Evolutionary conservation across 2,113 vertebrate species (phyloP).

Genomic region (Heloderma charlesbogerti): DNA sequence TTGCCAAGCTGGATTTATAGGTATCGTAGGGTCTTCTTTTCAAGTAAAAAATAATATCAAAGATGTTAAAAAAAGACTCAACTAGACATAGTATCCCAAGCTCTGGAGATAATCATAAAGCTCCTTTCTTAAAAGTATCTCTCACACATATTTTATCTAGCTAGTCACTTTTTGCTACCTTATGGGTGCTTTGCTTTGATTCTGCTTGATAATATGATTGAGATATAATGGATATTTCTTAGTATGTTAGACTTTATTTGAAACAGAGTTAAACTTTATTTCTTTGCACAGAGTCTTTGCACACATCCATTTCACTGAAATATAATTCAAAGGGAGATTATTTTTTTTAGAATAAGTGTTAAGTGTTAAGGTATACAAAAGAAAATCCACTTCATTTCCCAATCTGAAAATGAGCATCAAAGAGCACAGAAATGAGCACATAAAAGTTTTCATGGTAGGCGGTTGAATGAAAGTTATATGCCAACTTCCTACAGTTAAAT

Average conservation of each 20-base stretch:
- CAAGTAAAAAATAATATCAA: conserved; percentile 55
- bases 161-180: not conserved
- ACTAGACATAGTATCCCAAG: not conserved
- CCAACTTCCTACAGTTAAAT: not conserved
- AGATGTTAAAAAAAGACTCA: conserved; percentile 41
- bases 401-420: not conserved
- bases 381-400: not conserved
- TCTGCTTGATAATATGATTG: conserved; percentile 11
- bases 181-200: conserved; percentile 23
- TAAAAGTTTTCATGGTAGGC: not conserved
- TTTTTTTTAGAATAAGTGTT: not conserved
- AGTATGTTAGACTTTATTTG: conserved; percentile 25
- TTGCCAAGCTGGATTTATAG: conserved; percentile 66
- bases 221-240: not conserved
- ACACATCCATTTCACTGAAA: conserved; percentile 3
- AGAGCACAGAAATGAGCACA: not conserved
- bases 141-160: conserved; percentile 28
- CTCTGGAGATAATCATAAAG: conserved; percentile 39
- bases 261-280: not conserved
- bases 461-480: not conserved
- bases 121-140: conserved; percentile 25
- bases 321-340: not conserved
- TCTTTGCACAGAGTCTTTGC: not conserved
- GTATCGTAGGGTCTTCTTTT: conserved; percentile 50
- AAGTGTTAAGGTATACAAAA: not conserved